Conservation (phyloP, 2,113 vertebrate species). For the sheep (Ovis aries) region ARS-UI_Ramb_v3.0 NC_056076.1:62311501-62312000, state of each 20-base stretch:
- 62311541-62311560: background rate
- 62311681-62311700: background rate
- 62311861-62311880: background rate
- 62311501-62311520: background rate
- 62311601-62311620: background rate
- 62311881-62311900: background rate
- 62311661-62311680: background rate
- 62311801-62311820: background rate
- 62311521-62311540: background rate
- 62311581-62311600: background rate
- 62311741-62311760: background rate
- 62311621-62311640: background rate
- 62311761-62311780: background rate
- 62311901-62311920: background rate
- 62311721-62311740: background rate
- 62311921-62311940: background rate
- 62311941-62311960: background rate
- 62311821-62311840: background rate
- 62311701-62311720: background rate
- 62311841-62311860: background rate
- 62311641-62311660: background rate
- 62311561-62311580: background rate
- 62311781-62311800: background rate
- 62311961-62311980: background rate
- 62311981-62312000: background rate